Evolutionary conservation across 2,888 invertebrate species (phyloP), one percentile per base, ranked within the genome.

Genomic region (Pheosia gnoma): DNA sequence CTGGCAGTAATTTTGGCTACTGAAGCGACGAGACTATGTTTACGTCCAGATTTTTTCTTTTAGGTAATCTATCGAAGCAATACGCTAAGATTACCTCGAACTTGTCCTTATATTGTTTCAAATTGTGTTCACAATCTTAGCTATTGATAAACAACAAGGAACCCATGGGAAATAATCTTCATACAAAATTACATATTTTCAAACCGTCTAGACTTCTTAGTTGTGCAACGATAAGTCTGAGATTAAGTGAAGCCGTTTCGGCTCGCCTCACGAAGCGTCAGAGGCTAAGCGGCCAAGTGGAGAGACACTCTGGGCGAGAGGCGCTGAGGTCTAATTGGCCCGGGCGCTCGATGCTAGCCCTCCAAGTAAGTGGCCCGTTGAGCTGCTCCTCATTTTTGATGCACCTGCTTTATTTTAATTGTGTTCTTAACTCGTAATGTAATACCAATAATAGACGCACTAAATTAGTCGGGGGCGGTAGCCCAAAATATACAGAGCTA

Each of bases 301-400:
- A 75, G 75, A 65, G 74, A 47, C 74, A 62, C 70, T 75, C 57
- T 57, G 57, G 60, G 57, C 59, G 57, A 63, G 67, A 65, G 67
- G 61, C 62, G 25, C 25, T 25, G 70, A 71, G 76, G 64, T 67
- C 73, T 80, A 81, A 81, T 81, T 81, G 81, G 81, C 77, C 70
- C 66, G 59, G 61, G 71, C 75, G 78, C 77, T 72, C 79, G 77
- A 80, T 77, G 74, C 66, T 65, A 59, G 57, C 73, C 65, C 75
- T 77, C 65, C 57, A 64, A 49, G 51, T 58, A 51, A 79, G 75
- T 62, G 69, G 67, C 68, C 65, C 62, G 63, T 55, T 37, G 51
- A 60, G 63, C 47, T 58, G 65, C 68, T 60, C 69, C 69, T 71
- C 65, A 59, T 67, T 61, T 72, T 69, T 79, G 78, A 79, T 79